Evolutionary conservation across 1,140 invertebrate species (phyloP).

Genomic region (Euwallacea fornicatus): DNA sequence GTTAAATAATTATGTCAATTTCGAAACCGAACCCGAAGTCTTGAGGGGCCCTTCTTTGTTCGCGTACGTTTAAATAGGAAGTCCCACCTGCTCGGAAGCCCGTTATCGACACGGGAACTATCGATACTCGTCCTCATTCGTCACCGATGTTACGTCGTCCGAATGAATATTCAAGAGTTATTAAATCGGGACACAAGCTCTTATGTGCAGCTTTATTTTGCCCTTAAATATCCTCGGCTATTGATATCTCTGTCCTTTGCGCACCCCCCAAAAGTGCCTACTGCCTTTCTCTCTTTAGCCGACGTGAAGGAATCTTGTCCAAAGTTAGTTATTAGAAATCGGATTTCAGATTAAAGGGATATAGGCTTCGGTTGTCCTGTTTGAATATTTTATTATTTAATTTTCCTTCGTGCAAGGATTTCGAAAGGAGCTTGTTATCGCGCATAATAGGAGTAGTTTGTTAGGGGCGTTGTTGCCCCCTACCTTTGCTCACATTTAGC

Average conservation of each 20-base stretch:
- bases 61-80: no score
- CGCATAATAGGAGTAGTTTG: slow-evolving; percentile 26
- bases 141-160: slow-evolving; percentile 39
- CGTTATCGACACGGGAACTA: background rate
- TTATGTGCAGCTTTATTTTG: slow-evolving; percentile 39
- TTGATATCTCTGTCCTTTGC: slow-evolving; percentile 13
- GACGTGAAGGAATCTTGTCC: slow-evolving; percentile 9
- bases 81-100: no score
- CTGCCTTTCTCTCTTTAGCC: slow-evolving; percentile 1
- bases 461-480: background rate
- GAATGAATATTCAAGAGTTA: slow-evolving; percentile 53
- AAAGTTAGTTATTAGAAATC: slow-evolving; percentile 38
- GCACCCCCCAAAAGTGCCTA: background rate
- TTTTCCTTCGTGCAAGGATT: slow-evolving; percentile 37
- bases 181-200: slow-evolving; percentile 48
- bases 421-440: slow-evolving; percentile 31
- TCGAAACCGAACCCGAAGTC: no score
- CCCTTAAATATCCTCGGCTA: slow-evolving; percentile 33
- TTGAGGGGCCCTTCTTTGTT: no score
- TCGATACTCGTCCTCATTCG: slow-evolving; percentile 1
- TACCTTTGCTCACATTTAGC: no score
- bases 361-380: slow-evolving; percentile 39
- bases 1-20: no score
- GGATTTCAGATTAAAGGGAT: slow-evolving; percentile 40
- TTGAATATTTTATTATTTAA: slow-evolving; percentile 41